Base-by-base conservation (phyloP, 2,113 vertebrate species). In the Sinosuthora webbiana region DNA sequence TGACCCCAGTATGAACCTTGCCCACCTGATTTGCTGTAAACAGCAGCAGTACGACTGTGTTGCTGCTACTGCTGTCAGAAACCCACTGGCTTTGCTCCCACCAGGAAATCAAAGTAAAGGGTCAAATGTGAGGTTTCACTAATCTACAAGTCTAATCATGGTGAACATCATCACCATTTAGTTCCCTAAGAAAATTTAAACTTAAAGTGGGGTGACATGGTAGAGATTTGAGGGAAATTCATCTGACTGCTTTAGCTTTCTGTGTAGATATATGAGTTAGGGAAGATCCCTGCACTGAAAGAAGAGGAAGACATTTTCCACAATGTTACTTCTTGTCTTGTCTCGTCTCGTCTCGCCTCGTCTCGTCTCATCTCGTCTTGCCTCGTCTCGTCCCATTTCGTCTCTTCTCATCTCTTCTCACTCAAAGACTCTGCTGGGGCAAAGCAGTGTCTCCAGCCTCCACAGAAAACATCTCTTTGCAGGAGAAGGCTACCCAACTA, bases 21-120 rank as follows among this genome's bases (percentile, higher is more conserved):
- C 39, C n/a, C 49, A 19, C 10, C 7, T n/a, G 25, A 15, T 41
- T 63, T 52, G 22, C 10, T 30, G 16, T 24, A 45, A 85, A 47
- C 11, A 57, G 31, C 1, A 1, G 37, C 23, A 67, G 5, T 30
- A 33, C 8, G 1, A 2, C 27, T 7, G 1, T 19, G 11, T 11
- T 60, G 28, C 64, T 80, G 16, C 15, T 69, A 37, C 10, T 53
- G n/a, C 45, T 45, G 6, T 27, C 11, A 87, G 50, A 89, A 39
- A 7, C 8, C 28, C 4, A 4, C 22, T 39, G 25, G 39, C 30
- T 52, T 74, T 31, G 14, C 13, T 87, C 11, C 30, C 35, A 78
- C 8, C 30, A 84, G 8, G 9, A 81, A 65, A 67, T n/a, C 60
- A 50, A 53, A 91, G 10, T 2, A 69, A 31, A 78, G 37, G n/a